Evolutionary conservation across 2,888 invertebrate genomes (phyloP), one percentile per base, ranked within the genome.

Genomic region (Scaptomyza caliginosa): DNA sequence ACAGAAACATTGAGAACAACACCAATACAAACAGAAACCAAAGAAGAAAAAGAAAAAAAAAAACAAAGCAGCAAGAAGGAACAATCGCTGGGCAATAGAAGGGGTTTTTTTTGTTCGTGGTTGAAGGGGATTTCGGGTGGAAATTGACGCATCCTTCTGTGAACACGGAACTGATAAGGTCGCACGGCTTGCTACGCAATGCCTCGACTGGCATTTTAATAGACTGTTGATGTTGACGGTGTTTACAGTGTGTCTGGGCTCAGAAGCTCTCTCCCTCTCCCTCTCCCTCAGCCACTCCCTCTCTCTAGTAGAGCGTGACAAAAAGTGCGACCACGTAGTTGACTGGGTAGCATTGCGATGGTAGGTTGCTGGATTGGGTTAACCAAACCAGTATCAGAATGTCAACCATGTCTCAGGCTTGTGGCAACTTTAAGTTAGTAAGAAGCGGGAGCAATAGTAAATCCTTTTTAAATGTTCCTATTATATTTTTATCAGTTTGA

Each of bases 171-270:
- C 57, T 73, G 71, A 78, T 72, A 85, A 75, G 68, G 72, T 75
- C 76, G 85, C 79, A 79, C 79, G 80, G 74, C 60, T 79, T 77
- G 67, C 51, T 43, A 62, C 65, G 75, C 48, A 64, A 75, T 69
- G 79, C 66, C 70, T 69, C 81, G 86, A 66, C 79, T 79, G 77
- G 83, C 83, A 83, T 83, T 87, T 83, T 87, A 83, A 83, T 87
- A 85, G 83, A 83, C 87, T 78, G 85, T 70, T 75, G 86, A 76
- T 63, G 52, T 66, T 83, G 57, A 39, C 82, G 51, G 54, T 81
- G 81, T 86, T 86, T 84, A 66, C 86, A 70, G 40, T 86, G 46
- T 74, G 86, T 80, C 79, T 80, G 78, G 57, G 4, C 26, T 19
- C 50, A 2, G 10, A 13, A 10, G 13, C 52, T 10, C 13, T 11